phyloP scores from a whole-genome alignment of 2,797 vertebrate species.

The Coilia nasus region DNA sequence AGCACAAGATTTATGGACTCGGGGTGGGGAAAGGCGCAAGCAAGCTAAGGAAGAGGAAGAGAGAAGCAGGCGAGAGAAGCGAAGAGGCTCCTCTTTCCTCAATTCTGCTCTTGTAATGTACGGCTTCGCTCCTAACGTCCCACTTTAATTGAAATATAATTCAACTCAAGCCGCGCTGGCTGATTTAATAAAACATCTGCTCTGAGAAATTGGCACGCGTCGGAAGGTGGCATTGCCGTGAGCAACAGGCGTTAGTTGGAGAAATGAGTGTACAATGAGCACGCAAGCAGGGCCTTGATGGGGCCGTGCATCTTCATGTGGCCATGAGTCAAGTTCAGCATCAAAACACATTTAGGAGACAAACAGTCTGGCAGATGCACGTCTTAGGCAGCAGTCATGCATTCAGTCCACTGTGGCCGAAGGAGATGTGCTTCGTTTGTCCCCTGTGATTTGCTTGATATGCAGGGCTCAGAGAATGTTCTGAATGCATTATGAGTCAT shows the following conservation, averaged over 20 bases:
- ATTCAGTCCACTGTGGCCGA: neutral
- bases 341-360: constrained; percentile 13
- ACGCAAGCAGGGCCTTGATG: neutral
- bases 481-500: neutral
- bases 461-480: neutral
- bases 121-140: constrained; percentile 25
- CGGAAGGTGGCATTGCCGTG: constrained; percentile 17
- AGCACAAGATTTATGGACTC: constrained; percentile 58
- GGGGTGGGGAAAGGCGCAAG: neutral
- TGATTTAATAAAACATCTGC: constrained; percentile 38
- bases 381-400: neutral
- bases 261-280: neutral
- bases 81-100: neutral
- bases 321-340: neutral
- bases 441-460: neutral
- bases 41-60: too few relatives aligned
- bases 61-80: neutral
- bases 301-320: constrained; percentile 4
- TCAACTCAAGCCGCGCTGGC: constrained; percentile 33
- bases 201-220: neutral
- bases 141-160: constrained; percentile 46
- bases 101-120: constrained; percentile 36
- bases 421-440: neutral
- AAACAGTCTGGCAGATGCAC: neutral
- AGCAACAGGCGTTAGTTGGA: constrained; percentile 25